Percentiles rank a stretch among this genome's conserved stretches.
phyloP scores from a whole-genome alignment of 2,888 invertebrate genomes.

The Ceramica pisi region DNA sequence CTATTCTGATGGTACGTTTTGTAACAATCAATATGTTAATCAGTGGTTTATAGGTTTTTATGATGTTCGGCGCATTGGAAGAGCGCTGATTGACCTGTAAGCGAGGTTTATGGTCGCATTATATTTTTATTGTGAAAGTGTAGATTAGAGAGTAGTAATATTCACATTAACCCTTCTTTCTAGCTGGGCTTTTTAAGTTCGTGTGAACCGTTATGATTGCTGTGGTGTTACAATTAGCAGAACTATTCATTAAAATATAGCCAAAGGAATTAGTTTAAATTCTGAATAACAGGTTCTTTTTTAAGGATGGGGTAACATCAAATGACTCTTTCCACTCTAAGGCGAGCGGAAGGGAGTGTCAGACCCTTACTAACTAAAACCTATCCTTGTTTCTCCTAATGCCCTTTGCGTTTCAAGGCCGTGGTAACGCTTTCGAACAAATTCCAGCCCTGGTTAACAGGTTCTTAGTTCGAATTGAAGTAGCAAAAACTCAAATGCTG shows the following conservation, averaged over 20 bases:
- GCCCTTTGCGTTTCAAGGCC: no score
- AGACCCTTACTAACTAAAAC: no score
- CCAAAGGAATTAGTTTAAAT: background rate
- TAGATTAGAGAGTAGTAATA: slow-evolving; percentile 21
- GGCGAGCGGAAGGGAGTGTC: no score
- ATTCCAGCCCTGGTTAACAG: background rate
- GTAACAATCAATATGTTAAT: slow-evolving; percentile 60
- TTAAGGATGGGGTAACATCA: no score
- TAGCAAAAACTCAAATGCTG: no score
- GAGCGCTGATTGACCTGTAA: slow-evolving; percentile 51
- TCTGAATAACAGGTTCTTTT: background rate
- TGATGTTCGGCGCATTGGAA: slow-evolving; percentile 44
- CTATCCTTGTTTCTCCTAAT: no score
- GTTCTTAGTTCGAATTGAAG: background rate
- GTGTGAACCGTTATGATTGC: background rate
- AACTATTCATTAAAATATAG: background rate
- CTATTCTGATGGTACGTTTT: slow-evolving; percentile 37
- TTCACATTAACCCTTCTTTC: slow-evolving; percentile 14
- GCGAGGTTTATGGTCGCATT: slow-evolving; percentile 38
- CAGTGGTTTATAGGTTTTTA: slow-evolving; percentile 55
- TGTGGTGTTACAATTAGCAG: background rate
- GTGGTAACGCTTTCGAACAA: no score
- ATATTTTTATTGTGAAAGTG: slow-evolving; percentile 40
- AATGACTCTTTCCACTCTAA: no score
- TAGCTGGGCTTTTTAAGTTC: background rate